Evolutionary conservation across 2,797 vertebrate genomes (phyloP).

Genomic region (Takifugu rubripes): DNA sequence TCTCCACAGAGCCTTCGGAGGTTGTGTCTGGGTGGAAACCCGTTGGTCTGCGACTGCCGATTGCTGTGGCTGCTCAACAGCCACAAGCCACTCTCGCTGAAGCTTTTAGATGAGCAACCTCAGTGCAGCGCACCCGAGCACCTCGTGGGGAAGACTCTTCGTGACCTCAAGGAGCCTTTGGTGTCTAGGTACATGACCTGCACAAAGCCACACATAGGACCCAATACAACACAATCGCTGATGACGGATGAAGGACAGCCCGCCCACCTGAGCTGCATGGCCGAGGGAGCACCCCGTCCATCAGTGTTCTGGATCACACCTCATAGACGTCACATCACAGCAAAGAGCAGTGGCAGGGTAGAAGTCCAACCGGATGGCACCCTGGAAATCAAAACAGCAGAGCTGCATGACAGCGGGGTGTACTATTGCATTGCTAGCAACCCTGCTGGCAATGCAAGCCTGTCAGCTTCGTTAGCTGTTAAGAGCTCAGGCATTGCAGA

Average conservation of each 20-base stretch:
- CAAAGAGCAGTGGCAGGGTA: constrained; percentile 89
- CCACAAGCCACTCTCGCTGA: constrained; percentile 82
- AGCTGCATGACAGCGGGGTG: constrained; percentile 92
- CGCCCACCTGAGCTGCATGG: constrained; percentile 85
- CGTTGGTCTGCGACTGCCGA: constrained; percentile 94
- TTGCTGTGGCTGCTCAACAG: constrained; percentile 92
- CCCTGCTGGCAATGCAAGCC: constrained; percentile 92
- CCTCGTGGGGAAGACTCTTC: constrained; percentile 83
- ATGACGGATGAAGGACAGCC: constrained; percentile 93
- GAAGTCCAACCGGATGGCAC: constrained; percentile 89
- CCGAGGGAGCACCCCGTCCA: constrained; percentile 89
- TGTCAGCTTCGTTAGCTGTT: constrained; percentile 87
- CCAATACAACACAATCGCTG: constrained; percentile 86
- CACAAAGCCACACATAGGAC: constrained; percentile 90
- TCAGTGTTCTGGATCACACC: constrained; percentile 94
- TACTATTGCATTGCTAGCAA: constrained; percentile 96
- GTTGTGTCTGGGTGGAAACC: constrained; percentile 89
- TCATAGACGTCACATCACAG: constrained; percentile 85
- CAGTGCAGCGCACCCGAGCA: constrained; percentile 88
- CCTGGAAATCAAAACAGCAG: constrained; percentile 89
- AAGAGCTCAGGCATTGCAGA: constrained; percentile 87
- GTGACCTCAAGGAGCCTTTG: constrained; percentile 87
- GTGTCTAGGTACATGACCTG: constrained; percentile 94
- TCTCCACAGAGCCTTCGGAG: constrained; percentile 81
- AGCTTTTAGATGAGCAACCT: constrained; percentile 80